phyloP scores from a whole-genome alignment of 2,888 invertebrate genomes.

The Sialis lutaria region DNA sequence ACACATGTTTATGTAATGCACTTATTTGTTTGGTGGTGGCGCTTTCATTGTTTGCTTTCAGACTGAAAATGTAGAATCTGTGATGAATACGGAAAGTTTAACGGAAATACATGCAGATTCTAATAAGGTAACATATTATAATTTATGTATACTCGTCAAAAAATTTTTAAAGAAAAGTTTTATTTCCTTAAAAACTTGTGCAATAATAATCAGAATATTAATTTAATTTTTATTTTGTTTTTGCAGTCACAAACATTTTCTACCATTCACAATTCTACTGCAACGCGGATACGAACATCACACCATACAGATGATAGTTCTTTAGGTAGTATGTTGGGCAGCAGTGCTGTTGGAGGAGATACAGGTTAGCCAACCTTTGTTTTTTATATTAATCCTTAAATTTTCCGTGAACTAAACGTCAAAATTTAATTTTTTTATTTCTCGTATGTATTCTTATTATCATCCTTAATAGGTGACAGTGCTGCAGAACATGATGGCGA shows the following conservation, averaged over 20 bases:
- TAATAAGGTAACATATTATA: background rate
- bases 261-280: no score
- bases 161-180: background rate
- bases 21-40: background rate
- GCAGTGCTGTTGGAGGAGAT: slow-evolving; percentile 5
- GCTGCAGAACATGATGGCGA: slow-evolving; percentile 73
- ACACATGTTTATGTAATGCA: slow-evolving; percentile 8
- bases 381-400: background rate
- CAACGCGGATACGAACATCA: background rate
- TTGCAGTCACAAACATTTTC: no score
- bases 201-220: no score
- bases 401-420: background rate
- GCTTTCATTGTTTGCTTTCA: background rate
- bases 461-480: background rate
- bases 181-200: no score
- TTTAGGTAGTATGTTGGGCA: slow-evolving; percentile 33
- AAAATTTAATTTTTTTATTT: background rate
- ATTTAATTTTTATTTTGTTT: no score
- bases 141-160: background rate
- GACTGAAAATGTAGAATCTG: background rate
- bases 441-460: background rate
- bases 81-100: background rate
- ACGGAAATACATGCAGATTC: slow-evolving; percentile 1
- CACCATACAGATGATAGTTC: slow-evolving; percentile 54
- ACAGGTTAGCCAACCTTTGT: slow-evolving; percentile 1